Percentiles rank a stretch among this genome's conserved stretches.
Conservation (phyloP, 2,888 invertebrate genomes). For the Tyria jacobaeae region DNA sequence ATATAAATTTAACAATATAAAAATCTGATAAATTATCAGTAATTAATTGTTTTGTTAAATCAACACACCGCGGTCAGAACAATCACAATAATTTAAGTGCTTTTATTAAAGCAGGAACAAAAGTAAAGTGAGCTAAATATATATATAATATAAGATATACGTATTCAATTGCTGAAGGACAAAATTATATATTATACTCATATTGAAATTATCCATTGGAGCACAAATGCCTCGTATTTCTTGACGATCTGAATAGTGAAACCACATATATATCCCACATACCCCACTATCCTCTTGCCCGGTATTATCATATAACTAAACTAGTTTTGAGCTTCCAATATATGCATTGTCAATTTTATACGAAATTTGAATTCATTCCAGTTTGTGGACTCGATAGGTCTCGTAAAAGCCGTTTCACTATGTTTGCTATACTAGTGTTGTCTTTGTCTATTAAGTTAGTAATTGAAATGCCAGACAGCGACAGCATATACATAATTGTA, state of each 20-base stretch:
- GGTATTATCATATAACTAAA: conserved; percentile 18
- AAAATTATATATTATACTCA: background rate
- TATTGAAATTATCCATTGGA: conserved; percentile 5
- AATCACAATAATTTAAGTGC: background rate
- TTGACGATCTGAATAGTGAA: conserved; percentile 24
- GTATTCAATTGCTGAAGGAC: background rate
- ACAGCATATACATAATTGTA: background rate
- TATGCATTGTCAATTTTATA: conserved; percentile 54
- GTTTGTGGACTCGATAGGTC: conserved; percentile 25
- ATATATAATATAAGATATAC: background rate
- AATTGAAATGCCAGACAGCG: background rate
- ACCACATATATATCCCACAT: conserved; percentile 3
- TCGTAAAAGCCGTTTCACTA: conserved; percentile 16
- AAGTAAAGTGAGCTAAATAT: background rate
- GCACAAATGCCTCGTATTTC: background rate
- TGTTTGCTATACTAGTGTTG: background rate
- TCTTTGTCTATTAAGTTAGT: background rate
- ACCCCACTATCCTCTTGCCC: conserved; percentile 3
- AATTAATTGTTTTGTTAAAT: no score
- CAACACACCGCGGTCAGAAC: background rate
- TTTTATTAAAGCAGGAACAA: no score
- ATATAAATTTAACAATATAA: no score
- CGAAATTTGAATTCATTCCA: conserved; percentile 48
- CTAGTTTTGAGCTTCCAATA: conserved; percentile 48
- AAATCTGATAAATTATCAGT: no score